Percentiles rank a stretch among this genome's conserved stretches.
Conservation (phyloP, 2,113 vertebrate species). For the Salvelinus sp. region DNA sequence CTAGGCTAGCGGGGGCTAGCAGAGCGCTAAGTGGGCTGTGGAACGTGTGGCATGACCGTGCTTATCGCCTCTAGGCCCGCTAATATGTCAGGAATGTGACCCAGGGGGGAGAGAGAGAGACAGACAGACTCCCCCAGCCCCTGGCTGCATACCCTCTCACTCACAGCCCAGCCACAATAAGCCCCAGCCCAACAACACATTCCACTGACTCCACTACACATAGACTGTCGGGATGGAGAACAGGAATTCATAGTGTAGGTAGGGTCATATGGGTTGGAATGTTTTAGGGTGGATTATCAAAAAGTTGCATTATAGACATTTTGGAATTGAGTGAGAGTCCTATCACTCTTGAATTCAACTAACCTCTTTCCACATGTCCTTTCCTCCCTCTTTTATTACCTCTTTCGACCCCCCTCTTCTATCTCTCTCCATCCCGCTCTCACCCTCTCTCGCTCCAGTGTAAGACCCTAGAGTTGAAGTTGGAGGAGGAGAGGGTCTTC, state of each 20-base stretch:
- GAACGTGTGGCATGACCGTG: constrained; percentile 64
- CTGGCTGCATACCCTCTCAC: neutral
- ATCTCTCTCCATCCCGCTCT: neutral
- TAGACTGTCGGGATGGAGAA: neutral
- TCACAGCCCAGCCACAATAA: neutral
- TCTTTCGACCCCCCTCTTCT: neutral
- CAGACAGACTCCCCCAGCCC: constrained; percentile 6
- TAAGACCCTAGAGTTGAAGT: constrained; percentile 82
- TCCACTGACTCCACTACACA: neutral
- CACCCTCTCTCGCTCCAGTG: constrained; percentile 71
- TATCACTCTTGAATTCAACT: neutral
- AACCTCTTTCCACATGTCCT: neutral
- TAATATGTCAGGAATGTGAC: constrained; percentile 71
- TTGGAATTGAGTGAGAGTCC: too few relatives aligned
- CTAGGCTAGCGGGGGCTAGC: constrained; percentile 58
- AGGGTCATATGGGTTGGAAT: too few relatives aligned
- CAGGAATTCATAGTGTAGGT: neutral
- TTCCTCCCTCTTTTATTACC: neutral
- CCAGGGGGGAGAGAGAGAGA: constrained; percentile 31
- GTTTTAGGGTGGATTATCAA: too few relatives aligned
- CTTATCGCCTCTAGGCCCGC: constrained; percentile 62
- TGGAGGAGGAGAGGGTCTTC: constrained; percentile 90
- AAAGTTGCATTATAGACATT: too few relatives aligned
- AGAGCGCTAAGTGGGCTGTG: constrained; percentile 63
- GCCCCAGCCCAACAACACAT: constrained; percentile 2